Conservation (phyloP, 2,888 invertebrate species). For the Megalurothrips usitatus region DNA sequence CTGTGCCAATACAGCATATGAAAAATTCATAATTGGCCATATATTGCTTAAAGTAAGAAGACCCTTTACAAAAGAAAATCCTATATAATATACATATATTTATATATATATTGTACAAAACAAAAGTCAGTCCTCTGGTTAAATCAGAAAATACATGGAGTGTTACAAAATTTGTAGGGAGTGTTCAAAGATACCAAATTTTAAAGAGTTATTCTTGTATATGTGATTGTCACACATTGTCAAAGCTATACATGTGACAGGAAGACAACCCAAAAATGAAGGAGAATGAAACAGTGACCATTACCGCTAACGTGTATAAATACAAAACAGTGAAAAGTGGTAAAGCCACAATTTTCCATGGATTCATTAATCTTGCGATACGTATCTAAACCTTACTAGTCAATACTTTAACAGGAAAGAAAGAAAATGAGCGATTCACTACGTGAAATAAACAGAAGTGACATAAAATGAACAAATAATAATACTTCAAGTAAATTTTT, state of each 20-base stretch:
- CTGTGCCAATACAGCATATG: too few species aligned
- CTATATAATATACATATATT: not conserved
- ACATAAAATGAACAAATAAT: not conserved
- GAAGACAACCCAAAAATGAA: not conserved
- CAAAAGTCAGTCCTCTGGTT: constrained; percentile 1
- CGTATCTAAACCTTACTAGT: not conserved
- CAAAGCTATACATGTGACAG: not conserved
- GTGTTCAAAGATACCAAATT: too few species aligned
- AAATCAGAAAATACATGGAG: not conserved
- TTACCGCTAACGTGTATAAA: not conserved
- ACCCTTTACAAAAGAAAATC: not conserved
- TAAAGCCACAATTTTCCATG: not conserved
- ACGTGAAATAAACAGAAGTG: not conserved
- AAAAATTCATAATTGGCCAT: not conserved
- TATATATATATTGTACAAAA: not conserved
- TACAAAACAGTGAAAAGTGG: not conserved
- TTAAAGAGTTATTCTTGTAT: too few species aligned
- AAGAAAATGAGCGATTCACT: not conserved
- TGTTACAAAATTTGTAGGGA: not conserved
- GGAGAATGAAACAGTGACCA: not conserved
- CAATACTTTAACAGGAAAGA: not conserved
- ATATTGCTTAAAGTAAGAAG: not conserved
- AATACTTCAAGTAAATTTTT: not conserved
- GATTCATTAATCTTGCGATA: too few species aligned
- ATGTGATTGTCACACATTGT: too few species aligned